These are phyloP conservation scores for Machimus rusticus DNA, from an alignment of 2,888 invertebrate species.

Conservation along the genomic window DNA sequence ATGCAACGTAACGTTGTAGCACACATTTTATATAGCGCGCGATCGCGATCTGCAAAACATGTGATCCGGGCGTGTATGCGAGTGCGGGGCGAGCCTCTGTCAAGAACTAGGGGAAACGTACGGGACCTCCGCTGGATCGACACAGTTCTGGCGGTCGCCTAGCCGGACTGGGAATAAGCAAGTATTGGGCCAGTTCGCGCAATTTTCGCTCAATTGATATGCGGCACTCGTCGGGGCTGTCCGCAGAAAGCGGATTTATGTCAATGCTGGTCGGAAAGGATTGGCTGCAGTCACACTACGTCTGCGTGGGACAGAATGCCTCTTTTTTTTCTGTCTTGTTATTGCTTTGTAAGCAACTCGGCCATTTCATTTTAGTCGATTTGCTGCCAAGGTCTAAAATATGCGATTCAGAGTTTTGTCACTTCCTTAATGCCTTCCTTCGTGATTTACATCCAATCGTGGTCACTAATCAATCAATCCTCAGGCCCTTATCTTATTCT, in stretches of 20 bases:
- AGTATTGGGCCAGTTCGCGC: slow-evolving; percentile 8
- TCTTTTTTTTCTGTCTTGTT: background rate
- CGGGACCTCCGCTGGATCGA: slow-evolving; percentile 17
- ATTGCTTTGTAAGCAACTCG: background rate
- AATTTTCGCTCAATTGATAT: slow-evolving; percentile 16
- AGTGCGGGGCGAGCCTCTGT: background rate
- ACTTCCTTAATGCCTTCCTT: background rate
- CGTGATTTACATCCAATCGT: background rate
- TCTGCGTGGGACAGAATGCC: background rate
- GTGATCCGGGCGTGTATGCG: background rate
- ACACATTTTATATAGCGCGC: slow-evolving; percentile 9
- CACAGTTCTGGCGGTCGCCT: slow-evolving; percentile 17
- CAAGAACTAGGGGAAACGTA: slow-evolving; percentile 26
- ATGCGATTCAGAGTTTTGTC: background rate
- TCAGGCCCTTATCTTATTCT: background rate
- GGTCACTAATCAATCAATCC: background rate
- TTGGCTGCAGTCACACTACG: background rate
- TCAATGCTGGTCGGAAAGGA: slow-evolving; percentile 45
- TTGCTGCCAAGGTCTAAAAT: background rate
- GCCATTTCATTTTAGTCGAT: background rate
- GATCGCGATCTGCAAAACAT: background rate
- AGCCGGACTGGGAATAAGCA: background rate
- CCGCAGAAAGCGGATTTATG: slow-evolving; percentile 44
- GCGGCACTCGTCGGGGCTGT: background rate
- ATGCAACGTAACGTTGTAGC: slow-evolving; percentile 21